Evolutionary conservation across 2,113 vertebrate genomes (phyloP), one percentile per base, ranked within the genome.

Genomic region (Sapajus apella): DNA sequence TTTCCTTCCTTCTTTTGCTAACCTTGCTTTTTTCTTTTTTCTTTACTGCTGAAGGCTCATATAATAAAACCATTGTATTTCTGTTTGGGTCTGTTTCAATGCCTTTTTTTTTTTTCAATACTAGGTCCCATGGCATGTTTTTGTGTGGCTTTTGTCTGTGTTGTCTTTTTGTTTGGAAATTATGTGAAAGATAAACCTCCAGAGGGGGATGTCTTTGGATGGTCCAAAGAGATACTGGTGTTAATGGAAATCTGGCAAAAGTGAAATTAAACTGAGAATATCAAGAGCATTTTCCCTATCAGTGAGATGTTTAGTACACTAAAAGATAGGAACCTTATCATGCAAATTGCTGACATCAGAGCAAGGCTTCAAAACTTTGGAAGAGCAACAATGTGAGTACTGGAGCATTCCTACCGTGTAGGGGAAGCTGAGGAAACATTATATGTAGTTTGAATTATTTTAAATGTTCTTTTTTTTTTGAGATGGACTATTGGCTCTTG

Each of bases 111-210:
- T n/a, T 56, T 47, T 43, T 6, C 79, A 87, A 25, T 95, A 92
- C 35, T 81, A 95, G 94, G 73, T 95, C 85, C 85, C 94, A 37
- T 94, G 91, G 52, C 37, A 94, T 96, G 79, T 95, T 93, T 96
- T 90, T 96, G 40, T 91, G 27, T 45, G 37, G 72, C 90, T 91
- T 96, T 97, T 93, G 76, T 95, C 84, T 93, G 21, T 77, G 58
- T 95, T 92, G 79, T 96, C 72, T 47, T 95, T 97, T 96, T 97
- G 93, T 97, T 97, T 97, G 77, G 61, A 97, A 96, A 97, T 95
- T 87, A 85, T 68, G 87, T 86, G 77, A 85, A 95, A 95, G 93
- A 91, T 80, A 43, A 97, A 56, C 82, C 77, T 86, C 83, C 82
- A 40, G 88, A 90, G 92, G 45, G 96, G 64, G 94, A 79, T 91